A percentile compares a stretch with the other conserved stretches of the same genome.
phyloP scores from a whole-genome alignment of 2,797 vertebrate genomes.

The Pitangus sulphuratus region DNA sequence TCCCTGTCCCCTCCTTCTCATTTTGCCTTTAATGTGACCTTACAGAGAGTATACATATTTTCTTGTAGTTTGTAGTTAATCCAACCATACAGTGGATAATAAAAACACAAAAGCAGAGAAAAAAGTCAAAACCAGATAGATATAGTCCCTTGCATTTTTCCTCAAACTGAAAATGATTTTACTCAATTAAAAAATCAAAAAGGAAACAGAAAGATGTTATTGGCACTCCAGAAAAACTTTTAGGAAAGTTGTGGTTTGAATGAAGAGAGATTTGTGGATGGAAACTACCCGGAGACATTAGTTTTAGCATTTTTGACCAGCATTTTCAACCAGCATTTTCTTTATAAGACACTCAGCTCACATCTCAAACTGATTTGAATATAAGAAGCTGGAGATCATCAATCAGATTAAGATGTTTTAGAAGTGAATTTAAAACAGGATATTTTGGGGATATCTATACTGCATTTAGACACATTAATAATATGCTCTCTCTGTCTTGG shows the following conservation, averaged over 20 bases:
- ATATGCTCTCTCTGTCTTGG: neutral
- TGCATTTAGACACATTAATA: constrained; percentile 15
- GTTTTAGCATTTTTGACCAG: neutral
- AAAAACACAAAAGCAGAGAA: neutral
- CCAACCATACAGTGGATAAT: neutral
- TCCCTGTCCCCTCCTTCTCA: neutral
- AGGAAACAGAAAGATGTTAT: accelerated
- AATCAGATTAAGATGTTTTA: neutral
- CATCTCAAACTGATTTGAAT: neutral
- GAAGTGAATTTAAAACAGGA: neutral
- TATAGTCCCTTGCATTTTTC: neutral
- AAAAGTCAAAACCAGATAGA: too few relatives aligned
- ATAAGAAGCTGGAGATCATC: constrained; percentile 7
- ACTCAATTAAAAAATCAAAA: neutral
- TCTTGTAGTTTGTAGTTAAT: neutral
- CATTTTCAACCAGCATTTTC: neutral
- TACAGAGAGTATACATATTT: neutral
- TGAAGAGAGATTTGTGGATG: neutral
- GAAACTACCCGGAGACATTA: neutral
- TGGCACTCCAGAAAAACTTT: neutral
- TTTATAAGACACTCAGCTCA: neutral
- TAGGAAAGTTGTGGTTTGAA: neutral
- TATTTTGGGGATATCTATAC: neutral
- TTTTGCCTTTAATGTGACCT: neutral
- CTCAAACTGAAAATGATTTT: neutral